Conservation (phyloP, 37 sponge, comb jelly and placozoan genomes). For the Mnemiopsis leidyi region DNA sequence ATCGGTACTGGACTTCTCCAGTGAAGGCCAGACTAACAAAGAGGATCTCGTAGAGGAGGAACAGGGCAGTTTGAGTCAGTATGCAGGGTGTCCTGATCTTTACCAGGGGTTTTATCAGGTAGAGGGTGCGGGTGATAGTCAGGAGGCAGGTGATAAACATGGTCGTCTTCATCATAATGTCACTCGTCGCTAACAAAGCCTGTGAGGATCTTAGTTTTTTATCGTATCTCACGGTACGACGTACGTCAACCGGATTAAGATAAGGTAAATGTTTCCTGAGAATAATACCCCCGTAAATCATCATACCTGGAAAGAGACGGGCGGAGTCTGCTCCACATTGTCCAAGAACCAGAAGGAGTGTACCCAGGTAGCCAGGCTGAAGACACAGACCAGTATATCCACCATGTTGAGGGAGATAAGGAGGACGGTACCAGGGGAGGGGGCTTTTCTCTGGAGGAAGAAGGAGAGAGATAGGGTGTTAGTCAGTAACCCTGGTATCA, state of each 20-base stretch:
- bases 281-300: too few relatives aligned
- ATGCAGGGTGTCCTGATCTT: neutral
- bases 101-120: neutral
- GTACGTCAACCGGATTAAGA: too few relatives aligned
- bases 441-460: neutral
- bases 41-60: neutral
- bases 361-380: neutral
- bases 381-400: neutral
- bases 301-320: neutral
- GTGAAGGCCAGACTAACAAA: neutral
- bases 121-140: neutral
- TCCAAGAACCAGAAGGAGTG: neutral
- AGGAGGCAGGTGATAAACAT: neutral
- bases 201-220: neutral
- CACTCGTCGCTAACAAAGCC: neutral
- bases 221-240: too few relatives aligned
- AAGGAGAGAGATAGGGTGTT: neutral
- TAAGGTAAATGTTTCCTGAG: too few relatives aligned
- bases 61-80: neutral
- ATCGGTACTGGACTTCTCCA: neutral
- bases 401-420: neutral
- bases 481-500: neutral
- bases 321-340: neutral
- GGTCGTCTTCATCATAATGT: neutral
- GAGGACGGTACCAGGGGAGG: neutral